Conservation (phyloP, 1,140 invertebrate genomes). For the Xylocopa sonorina region DNA sequence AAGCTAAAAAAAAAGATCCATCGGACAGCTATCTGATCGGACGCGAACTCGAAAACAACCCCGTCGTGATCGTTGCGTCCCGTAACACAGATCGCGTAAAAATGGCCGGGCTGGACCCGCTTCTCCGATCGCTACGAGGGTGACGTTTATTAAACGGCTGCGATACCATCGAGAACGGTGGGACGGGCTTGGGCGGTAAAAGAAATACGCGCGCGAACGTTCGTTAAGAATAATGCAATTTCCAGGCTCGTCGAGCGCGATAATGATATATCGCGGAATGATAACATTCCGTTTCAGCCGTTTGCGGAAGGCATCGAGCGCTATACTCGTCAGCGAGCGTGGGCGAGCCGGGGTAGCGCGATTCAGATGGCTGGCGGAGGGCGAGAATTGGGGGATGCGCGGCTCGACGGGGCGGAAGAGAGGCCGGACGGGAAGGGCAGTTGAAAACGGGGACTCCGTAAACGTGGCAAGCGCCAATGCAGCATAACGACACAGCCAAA, state of each 20-base stretch:
- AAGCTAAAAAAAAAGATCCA: neutral
- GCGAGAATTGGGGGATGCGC: neutral
- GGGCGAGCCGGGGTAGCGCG: slow-evolving; percentile 4
- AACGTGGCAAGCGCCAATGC: slow-evolving; percentile 76
- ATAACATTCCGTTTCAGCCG: slow-evolving; percentile 75
- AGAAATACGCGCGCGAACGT: slow-evolving; percentile 52
- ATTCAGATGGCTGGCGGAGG: slow-evolving; percentile 14
- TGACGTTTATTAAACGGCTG: slow-evolving; percentile 54
- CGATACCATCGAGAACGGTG: slow-evolving; percentile 41
- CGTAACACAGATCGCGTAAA: slow-evolving; percentile 16
- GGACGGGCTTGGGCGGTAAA: neutral
- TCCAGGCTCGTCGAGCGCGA: slow-evolving; percentile 65
- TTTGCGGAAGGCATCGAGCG: slow-evolving; percentile 35
- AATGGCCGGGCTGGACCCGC: neutral
- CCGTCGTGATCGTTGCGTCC: slow-evolving; percentile 6
- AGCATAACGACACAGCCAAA: slow-evolving; percentile 77
- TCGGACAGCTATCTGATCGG: neutral
- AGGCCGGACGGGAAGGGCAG: slow-evolving; percentile 34
- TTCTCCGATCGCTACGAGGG: slow-evolving; percentile 1
- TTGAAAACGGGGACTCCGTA: slow-evolving; percentile 69
- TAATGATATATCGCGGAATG: slow-evolving; percentile 76
- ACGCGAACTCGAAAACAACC: slow-evolving; percentile 29
- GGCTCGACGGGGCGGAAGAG: slow-evolving; percentile 49
- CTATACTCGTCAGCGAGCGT: slow-evolving; percentile 33
- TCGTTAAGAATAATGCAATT: slow-evolving; percentile 75